Evolutionary conservation across 2,797 vertebrate species (phyloP).

Genomic region (Phrynocephalus guinanensis): DNA sequence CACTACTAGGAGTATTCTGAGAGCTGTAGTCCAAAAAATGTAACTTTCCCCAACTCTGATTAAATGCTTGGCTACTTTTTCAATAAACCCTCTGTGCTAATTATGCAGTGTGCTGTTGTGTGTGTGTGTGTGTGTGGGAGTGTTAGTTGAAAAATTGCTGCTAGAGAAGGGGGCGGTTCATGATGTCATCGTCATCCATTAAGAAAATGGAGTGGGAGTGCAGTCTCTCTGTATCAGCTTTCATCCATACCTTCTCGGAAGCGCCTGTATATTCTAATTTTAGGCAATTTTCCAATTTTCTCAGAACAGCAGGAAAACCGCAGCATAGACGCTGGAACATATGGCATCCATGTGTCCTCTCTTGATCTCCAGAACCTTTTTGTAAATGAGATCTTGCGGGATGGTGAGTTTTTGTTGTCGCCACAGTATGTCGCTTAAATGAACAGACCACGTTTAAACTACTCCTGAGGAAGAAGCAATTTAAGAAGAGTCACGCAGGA

Average conservation of each 20-base stretch:
- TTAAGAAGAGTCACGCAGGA: conserved; percentile 74
- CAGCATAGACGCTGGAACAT: conserved; percentile 55
- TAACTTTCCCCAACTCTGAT: too few species aligned
- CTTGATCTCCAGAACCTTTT: conserved; percentile 60
- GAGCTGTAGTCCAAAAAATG: too few species aligned
- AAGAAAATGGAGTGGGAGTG: background rate
- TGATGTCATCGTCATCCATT: background rate
- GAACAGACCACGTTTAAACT: conserved; percentile 72
- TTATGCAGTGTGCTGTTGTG: background rate
- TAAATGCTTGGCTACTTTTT: background rate
- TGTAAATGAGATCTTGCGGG: conserved; percentile 65
- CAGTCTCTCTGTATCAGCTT: background rate
- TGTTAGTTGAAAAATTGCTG: too few species aligned
- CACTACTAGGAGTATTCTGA: too few species aligned
- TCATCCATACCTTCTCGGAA: background rate
- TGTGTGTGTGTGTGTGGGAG: background rate
- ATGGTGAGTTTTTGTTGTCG: conserved; percentile 61
- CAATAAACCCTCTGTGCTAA: too few species aligned
- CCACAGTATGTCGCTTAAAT: conserved; percentile 71
- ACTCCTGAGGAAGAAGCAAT: conserved; percentile 72
- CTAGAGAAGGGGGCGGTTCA: background rate
- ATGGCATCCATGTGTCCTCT: conserved; percentile 50
- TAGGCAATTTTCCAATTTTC: conserved; percentile 64
- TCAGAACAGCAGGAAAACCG: conserved; percentile 63
- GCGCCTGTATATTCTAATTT: conserved; percentile 38